Base-by-base conservation (phyloP, 2,113 vertebrate genomes). In the Apistogramma diplotaenia region DNA sequence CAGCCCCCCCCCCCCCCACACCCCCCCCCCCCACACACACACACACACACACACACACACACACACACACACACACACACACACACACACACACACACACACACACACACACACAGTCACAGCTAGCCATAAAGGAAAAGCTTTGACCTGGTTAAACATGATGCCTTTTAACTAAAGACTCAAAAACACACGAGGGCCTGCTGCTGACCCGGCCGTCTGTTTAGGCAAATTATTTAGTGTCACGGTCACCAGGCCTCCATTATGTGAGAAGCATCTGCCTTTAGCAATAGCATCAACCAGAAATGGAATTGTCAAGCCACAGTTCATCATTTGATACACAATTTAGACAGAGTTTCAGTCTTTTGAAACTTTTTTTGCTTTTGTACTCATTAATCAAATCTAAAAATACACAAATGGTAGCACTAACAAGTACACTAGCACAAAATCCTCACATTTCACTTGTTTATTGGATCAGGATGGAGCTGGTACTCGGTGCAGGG, bases 131-230 rank as follows among this genome's bases (percentile, higher is more conserved):
- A 57, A 51, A 65, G 67, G 37, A 12, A 51, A 77, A 60, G 46
- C 31, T 15, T 54, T 81, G 78, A 89, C 77, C 85, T 49, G 61
- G 55, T 76, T 79, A 67, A 57, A 60, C 55, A 25, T 11, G 23
- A 6, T 33, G 72, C 31, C 54, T 83, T 82, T 85, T 78, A 85
- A 85, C 61, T 74, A 83, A 89, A 40, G 16, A 58, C 25, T 71
- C 23, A 43, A 11, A 83, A 59, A 72, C 76, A 61, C 4, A 40
- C 4, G 7, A 10, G 61, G 43, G 4, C 61, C 21, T 65, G 37
- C 61, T 43, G 61, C 37, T n/a, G 67, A 54, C 51, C 53, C 6
- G 4, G 12, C 5, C 9, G 19, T n/a, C 33, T 29, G 1, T 43
- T 43, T 16, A 56, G n/a, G 40, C 40, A 27, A 1, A 21, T 33